Evolutionary conservation across 2,888 invertebrate genomes (phyloP).

Genomic region (Phalera bucephala): DNA sequence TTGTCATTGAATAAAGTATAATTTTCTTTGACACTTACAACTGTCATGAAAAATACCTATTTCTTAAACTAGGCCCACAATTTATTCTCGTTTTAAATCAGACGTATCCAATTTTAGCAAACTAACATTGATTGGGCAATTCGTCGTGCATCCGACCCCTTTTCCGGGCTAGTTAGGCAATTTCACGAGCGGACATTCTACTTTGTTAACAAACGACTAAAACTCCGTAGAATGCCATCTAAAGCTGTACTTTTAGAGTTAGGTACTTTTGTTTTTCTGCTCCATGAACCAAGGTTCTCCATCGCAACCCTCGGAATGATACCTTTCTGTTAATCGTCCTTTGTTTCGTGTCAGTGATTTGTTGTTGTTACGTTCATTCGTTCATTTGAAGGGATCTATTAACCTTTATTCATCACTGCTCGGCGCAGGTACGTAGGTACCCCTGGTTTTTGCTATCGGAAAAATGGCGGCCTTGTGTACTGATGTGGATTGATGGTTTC

Average conservation of each 20-base stretch:
- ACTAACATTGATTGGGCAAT: slow-evolving; percentile 1
- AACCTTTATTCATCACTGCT: slow-evolving; percentile 5
- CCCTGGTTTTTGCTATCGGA: not conserved
- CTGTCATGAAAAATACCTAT: too few relatives aligned
- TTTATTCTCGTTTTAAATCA: not conserved
- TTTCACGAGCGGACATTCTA: slow-evolving; percentile 5
- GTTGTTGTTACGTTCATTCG: slow-evolving; percentile 20
- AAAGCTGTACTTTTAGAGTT: too few relatives aligned
- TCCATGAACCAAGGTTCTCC: slow-evolving; percentile 21
- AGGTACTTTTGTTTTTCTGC: slow-evolving; percentile 23
- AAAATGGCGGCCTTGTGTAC: not conserved
- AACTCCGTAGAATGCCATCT: slow-evolving; percentile 18
- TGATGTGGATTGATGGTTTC: not conserved
- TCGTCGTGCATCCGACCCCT: not conserved
- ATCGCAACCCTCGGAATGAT: slow-evolving; percentile 23
- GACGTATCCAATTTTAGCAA: not conserved
- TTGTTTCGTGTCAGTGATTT: slow-evolving; percentile 29
- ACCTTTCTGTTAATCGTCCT: slow-evolving; percentile 25
- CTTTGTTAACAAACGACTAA: slow-evolving; percentile 28
- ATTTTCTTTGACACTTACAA: too few relatives aligned
- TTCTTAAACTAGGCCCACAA: too few relatives aligned
- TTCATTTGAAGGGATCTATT: slow-evolving; percentile 14
- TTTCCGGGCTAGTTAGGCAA: slow-evolving; percentile 3
- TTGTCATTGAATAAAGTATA: too few relatives aligned
- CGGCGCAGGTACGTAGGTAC: not conserved